A percentile compares a stretch with the other conserved stretches of the same genome.
Conservation (phyloP, 2,888 invertebrate genomes). For the Helobdella robusta region DNA sequence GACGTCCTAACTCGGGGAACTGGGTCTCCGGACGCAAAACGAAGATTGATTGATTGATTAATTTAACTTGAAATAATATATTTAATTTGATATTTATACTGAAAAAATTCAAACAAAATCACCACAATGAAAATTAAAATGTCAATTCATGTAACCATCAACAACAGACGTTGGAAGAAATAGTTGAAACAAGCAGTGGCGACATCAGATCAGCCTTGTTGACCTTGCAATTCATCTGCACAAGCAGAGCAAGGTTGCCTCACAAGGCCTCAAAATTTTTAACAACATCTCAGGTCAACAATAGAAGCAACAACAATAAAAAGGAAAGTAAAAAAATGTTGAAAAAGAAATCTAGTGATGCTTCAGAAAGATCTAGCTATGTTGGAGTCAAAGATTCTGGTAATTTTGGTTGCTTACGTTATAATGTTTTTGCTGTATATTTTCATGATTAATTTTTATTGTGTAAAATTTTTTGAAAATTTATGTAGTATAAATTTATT, state of each 20-base stretch:
- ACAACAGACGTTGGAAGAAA: constrained; percentile 39
- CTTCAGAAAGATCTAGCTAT: background rate
- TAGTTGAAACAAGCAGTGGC: constrained; percentile 53
- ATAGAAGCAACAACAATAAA: background rate
- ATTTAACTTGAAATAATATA: background rate
- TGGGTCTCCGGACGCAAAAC: too few relatives aligned
- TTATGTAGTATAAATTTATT: too few relatives aligned
- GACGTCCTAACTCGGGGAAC: too few relatives aligned
- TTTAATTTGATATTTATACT: background rate
- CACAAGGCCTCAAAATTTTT: too few relatives aligned
- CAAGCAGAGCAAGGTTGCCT: background rate
- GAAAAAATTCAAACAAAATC: background rate
- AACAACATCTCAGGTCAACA: too few relatives aligned
- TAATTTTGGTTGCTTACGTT: too few relatives aligned
- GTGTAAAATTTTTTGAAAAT: too few relatives aligned
- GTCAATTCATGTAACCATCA: too few relatives aligned
- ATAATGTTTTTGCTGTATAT: too few relatives aligned
- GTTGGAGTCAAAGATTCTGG: constrained; percentile 44
- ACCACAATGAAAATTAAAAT: too few relatives aligned
- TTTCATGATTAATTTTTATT: too few relatives aligned
- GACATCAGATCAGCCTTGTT: constrained; percentile 74
- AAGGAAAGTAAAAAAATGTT: background rate
- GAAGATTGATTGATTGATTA: too few relatives aligned
- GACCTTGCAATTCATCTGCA: constrained; percentile 66
- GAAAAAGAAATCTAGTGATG: background rate